Evolutionary conservation across 2,888 invertebrate genomes (phyloP).

Genomic region (Cheilosia soror): DNA sequence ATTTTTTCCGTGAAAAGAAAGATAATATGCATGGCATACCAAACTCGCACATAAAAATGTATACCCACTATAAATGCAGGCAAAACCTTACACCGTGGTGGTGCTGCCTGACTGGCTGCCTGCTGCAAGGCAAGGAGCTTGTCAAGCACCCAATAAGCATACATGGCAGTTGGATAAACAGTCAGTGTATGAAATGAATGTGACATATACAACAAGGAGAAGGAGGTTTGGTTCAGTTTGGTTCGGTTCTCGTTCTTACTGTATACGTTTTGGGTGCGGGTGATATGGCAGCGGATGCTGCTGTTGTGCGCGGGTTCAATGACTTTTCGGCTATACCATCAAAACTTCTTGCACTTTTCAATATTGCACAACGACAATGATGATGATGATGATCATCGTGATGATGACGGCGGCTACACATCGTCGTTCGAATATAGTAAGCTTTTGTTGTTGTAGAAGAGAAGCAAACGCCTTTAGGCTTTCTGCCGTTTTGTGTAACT

Average conservation of each 20-base stretch:
- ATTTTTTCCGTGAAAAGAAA: conserved; percentile 48
- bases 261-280: conserved; percentile 65
- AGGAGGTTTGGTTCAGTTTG: conserved; percentile 23
- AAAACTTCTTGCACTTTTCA: conserved; percentile 63
- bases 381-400: background rate
- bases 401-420: background rate
- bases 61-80: conserved; percentile 1
- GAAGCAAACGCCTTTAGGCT: conserved; percentile 33
- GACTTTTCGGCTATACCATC: conserved; percentile 62
- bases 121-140: conserved; percentile 67
- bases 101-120: conserved; percentile 21
- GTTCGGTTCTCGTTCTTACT: conserved; percentile 60
- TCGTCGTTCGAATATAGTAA: conserved; percentile 18
- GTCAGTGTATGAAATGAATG: conserved; percentile 59
- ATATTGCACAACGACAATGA: conserved; percentile 50
- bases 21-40: background rate
- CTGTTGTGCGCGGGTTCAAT: conserved; percentile 57
- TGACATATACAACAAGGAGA: conserved; percentile 37
- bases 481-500: conserved; percentile 56
- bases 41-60: background rate
- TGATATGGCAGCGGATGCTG: conserved; percentile 57
- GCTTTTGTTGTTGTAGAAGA: conserved; percentile 30
- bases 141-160: conserved; percentile 73
- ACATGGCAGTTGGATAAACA: conserved; percentile 74
- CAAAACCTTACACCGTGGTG: conserved; percentile 41